Evolutionary conservation across 2,888 invertebrate genomes (phyloP), one percentile per base, ranked within the genome.

Genomic region (Drosophila villosipedis): DNA sequence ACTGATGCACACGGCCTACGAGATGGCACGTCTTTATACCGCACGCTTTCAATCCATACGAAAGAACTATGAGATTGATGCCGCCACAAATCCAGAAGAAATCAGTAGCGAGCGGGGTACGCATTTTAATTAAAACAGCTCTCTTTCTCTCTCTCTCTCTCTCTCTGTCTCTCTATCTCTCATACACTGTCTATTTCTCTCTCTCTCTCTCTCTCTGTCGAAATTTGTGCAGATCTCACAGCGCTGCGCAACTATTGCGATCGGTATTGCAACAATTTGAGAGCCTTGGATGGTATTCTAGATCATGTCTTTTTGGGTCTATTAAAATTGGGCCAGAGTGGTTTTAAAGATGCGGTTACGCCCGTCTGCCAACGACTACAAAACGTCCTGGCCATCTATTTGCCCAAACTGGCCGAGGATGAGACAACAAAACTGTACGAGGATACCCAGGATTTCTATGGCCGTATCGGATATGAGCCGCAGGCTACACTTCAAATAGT

Each of bases 301-400:
- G 94, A 95, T 71, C 94, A 94, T 63, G 96, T 97, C 83, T 95
- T 96, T 0, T 91, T 98, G 68, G 98, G 98, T 0, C 91, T 98
- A 57, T 92, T 98, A 39, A 94, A 96, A 78, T 91, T 98, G 35
- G 95, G 96, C 67, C 94, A 97, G 61, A 93, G 94, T 30, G 95
- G 95, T 35, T 96, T 98, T 91, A 97, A 96, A 92, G 95, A 95
- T 62, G 93, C 95, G 41, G 95, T 96, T 37, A 94, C 96, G 35
- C 96, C 97, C 0, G 96, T 96, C 62, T 97, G 97, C 2, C 94
- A 94, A 41, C 93, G 95, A 54, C 94, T 97, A 54, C 95, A 97
- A 62, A 94, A 95, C 59, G 95, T 96, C 14, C 93, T 97, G 4
- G 94, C 95, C 66, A 92, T 93, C 35, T 94, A 95, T 37, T 94